Percentiles rank a stretch among this genome's conserved stretches.
These are phyloP conservation scores for Cyclargus thomasi DNA, from an alignment of 1,140 invertebrate genomes.

Conservation along the genomic window DNA sequence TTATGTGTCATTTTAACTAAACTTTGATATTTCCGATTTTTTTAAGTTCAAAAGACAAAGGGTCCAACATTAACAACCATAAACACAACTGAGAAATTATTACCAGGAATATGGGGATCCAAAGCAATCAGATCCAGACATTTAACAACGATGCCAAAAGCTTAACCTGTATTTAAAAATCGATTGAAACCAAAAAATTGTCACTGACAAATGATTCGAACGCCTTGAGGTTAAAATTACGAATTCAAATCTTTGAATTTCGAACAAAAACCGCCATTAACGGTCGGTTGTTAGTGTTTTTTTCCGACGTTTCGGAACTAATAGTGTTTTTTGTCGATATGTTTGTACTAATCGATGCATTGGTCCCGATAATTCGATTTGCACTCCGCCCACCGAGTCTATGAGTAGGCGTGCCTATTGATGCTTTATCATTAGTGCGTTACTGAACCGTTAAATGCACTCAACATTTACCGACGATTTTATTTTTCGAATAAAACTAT, in stretches of 20 bases:
- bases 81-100: not conserved
- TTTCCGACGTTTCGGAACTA: slow-evolving; percentile 66
- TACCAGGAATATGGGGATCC: not conserved
- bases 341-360: slow-evolving; percentile 64
- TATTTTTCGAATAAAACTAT: slow-evolving; percentile 20
- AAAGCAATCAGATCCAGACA: not conserved
- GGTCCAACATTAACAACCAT: not conserved
- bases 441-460: slow-evolving; percentile 18
- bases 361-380: slow-evolving; percentile 64
- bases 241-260: slow-evolving; percentile 72
- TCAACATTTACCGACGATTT: not conserved
- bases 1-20: too few relatives aligned
- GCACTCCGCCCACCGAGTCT: slow-evolving; percentile 55
- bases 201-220: slow-evolving; percentile 73
- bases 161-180: slow-evolving; percentile 69
- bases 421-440: slow-evolving; percentile 51
- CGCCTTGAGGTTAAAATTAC: slow-evolving; percentile 69
- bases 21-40: not conserved
- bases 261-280: slow-evolving; percentile 71
- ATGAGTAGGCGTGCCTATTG: slow-evolving; percentile 62
- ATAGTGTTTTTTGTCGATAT: slow-evolving; percentile 67
- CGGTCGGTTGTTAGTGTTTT: slow-evolving; percentile 61
- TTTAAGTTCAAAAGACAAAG: not conserved
- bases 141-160: slow-evolving; percentile 30
- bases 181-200: slow-evolving; percentile 71